Evolutionary conservation across 2,113 vertebrate species (phyloP), one percentile per base, ranked within the genome.

Genomic region (Hemibagrus wyckioides): DNA sequence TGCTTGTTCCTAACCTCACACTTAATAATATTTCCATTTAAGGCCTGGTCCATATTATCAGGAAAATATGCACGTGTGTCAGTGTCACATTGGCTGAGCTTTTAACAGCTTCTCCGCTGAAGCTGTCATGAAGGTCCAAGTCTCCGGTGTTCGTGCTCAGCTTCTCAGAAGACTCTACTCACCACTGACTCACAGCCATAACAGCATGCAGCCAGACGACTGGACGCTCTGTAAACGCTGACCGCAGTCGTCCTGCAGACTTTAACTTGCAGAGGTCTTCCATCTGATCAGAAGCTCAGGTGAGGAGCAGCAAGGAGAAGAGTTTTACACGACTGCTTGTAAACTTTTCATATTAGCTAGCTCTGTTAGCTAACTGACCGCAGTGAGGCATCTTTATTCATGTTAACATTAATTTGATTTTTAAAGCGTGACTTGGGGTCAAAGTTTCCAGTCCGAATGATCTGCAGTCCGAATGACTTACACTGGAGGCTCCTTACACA

Each of bases 11-110:
- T 90, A 90, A 92, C 92, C 91, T 91, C 88, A 80, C 89, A 91
- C 90, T 89, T 92, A 87, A 73, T 92, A 93, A 93, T 92, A 90
- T 94, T 95, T 95, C 93, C 92, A 94, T 94, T 94, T 92, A 93
- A 92, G 92, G 91, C 89, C 91, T 93, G 88, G 90, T 93, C 93
- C 93, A 33, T 86, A 81, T 82, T 88, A 75, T 63, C n/a, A 44
- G 63, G 85, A 71, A 14, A 90, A 80, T 87, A 36, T 75, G 39
- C 54, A 57, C 3, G 54, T 82, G 21, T 61, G 54, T 73, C 50
- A 44, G 67, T 17, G 14, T 80, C 86, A 71, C 41, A 15, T 81
- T 81, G 25, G 59, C 44, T 21, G 19, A 52, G 80, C 17, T 80
- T 82, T 59, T 87, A 63, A 82, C 54, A 71, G 69, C 61, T 87